phyloP scores from a whole-genome alignment of 1,140 invertebrate species.

The Drosophila micromelanica region DNA sequence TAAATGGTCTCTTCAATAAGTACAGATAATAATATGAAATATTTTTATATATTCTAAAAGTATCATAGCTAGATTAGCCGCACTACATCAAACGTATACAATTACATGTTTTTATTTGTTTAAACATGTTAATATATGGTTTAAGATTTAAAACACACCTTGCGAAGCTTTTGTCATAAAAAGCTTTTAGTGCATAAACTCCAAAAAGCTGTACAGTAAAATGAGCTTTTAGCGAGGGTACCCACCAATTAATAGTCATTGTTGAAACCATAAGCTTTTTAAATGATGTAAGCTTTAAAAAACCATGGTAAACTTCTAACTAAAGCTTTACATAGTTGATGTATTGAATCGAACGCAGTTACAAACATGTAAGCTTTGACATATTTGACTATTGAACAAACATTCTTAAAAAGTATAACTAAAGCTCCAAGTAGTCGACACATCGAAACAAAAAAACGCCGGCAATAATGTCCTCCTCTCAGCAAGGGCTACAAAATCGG shows the following conservation, averaged over 20 bases:
- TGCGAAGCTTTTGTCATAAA: neutral
- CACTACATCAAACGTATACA: no score
- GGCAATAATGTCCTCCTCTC: neutral
- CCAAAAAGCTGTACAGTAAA: neutral
- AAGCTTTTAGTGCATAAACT: neutral
- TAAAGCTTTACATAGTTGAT: no score
- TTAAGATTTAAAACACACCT: no score
- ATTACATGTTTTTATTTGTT: no score
- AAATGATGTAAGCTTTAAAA: no score
- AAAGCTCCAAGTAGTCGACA: neutral
- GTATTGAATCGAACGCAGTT: no score
- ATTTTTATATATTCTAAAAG: no score
- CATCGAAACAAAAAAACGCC: neutral
- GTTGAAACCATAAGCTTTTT: constrained; percentile 3
- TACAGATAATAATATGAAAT: no score
- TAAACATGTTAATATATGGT: no score
- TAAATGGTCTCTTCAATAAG: no score
- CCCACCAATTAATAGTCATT: neutral
- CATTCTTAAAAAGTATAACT: constrained; percentile 7
- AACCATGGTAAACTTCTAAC: no score
- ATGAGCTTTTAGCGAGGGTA: constrained; percentile 2
- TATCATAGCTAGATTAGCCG: no score
- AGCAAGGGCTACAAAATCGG: neutral
- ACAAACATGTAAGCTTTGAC: constrained; percentile 6
- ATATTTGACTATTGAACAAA: constrained; percentile 41